Conservation (phyloP, 2,113 vertebrate species). For the Urocolius indicus region DNA sequence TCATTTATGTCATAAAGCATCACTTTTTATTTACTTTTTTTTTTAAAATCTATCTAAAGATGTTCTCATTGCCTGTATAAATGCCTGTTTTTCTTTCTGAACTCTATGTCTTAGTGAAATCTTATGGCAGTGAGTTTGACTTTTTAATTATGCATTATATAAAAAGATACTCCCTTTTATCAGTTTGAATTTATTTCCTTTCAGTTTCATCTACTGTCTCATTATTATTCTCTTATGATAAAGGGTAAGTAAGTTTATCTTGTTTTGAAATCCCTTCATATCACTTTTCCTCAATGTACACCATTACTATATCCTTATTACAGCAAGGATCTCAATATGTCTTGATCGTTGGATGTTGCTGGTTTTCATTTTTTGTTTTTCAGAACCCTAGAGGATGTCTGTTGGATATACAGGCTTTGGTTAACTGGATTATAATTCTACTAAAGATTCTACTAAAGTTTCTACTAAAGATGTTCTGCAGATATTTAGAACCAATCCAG, state of each 20-base stretch:
- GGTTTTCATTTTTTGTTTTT: not conserved
- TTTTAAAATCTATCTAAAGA: constrained; percentile 9
- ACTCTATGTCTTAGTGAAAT: constrained; percentile 4
- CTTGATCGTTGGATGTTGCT: not conserved
- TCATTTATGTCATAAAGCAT: not conserved
- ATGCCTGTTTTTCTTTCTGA: constrained; percentile 44
- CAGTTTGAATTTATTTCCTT: constrained; percentile 40
- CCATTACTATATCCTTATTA: not conserved
- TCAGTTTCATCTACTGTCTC: constrained; percentile 20
- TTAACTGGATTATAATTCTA: not conserved
- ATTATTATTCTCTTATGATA: constrained; percentile 26
- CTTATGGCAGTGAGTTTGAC: not conserved
- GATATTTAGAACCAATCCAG: not conserved
- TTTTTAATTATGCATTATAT: constrained; percentile 33
- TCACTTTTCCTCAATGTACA: not conserved
- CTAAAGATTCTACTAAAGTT: too few species aligned
- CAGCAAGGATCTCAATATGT: not conserved
- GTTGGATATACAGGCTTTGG: not conserved
- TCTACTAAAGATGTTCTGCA: not conserved
- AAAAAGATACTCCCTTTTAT: constrained; percentile 44
- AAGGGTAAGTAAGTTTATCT: constrained; percentile 37
- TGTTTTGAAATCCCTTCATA: constrained; percentile 13
- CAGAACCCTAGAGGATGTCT: not conserved
- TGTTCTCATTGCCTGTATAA: constrained; percentile 38
- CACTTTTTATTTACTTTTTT: not conserved